Percentiles rank a stretch among this genome's conserved stretches.
Conservation (phyloP, 2,797 vertebrate genomes). For the Ceryle rudis region DNA sequence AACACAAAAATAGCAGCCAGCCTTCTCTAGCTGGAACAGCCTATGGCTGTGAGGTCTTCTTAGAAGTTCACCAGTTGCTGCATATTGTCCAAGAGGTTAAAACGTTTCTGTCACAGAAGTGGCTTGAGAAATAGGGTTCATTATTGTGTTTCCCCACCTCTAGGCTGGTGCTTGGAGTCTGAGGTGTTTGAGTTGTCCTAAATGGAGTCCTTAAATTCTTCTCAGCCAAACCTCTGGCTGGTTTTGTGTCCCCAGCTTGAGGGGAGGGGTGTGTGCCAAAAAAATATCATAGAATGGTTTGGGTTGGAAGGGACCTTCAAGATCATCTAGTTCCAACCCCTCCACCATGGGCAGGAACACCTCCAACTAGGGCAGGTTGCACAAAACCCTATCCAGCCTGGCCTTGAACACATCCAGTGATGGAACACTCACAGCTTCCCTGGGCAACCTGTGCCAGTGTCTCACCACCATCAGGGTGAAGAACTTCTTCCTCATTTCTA, state of each 20-base stretch:
- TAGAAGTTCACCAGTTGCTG: background rate
- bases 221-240: background rate
- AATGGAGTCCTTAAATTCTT: background rate
- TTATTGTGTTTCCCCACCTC: background rate
- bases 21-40: background rate
- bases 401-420: no score
- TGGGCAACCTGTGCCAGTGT: background rate
- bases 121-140: background rate
- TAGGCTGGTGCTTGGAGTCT: background rate
- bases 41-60: background rate
- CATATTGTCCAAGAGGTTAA: background rate
- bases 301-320: background rate
- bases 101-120: background rate
- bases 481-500: background rate
- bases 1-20: background rate
- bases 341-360: no score
- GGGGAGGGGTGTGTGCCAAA: no score
- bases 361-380: no score
- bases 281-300: background rate
- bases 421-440: no score
- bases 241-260: fast-evolving
- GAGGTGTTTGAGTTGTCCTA: background rate
- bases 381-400: no score
- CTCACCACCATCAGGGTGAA: background rate
- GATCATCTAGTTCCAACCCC: background rate